A percentile compares a stretch with the other conserved stretches of the same genome.
phyloP scores from a whole-genome alignment of 2,888 invertebrate species.

The Monochamus alternatus region DNA sequence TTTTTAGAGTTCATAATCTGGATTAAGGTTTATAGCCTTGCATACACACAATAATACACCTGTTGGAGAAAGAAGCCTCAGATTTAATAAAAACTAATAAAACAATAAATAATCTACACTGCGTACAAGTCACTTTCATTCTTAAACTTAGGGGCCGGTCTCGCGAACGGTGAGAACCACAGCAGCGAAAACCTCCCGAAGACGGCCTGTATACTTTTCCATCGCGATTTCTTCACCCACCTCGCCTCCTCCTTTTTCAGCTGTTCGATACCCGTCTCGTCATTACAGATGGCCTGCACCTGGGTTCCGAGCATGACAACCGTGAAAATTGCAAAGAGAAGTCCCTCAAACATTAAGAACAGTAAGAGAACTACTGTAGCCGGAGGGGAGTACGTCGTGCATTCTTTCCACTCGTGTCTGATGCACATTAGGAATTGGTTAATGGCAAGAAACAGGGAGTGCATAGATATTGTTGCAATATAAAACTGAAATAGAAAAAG shows the following conservation, averaged over 20 bases:
- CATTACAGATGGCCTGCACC: conserved; percentile 96
- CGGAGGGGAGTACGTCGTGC: conserved; percentile 94
- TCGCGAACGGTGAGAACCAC: conserved; percentile 95
- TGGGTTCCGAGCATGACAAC: conserved; percentile 95
- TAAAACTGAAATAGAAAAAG: conserved; percentile 84
- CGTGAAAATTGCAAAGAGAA: conserved; percentile 98
- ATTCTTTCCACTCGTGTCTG: conserved; percentile 94
- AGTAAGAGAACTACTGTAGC: conserved; percentile 94
- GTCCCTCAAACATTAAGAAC: conserved; percentile 93
- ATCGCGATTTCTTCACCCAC: conserved; percentile 93
- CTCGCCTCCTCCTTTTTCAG: conserved; percentile 95
- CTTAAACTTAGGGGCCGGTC: conserved; percentile 85
- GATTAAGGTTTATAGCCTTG: too few relatives aligned
- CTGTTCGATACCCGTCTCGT: conserved; percentile 99
- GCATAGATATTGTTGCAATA: conserved; percentile 96
- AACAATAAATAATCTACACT: conserved; percentile 75
- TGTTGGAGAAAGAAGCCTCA: conserved; percentile 17
- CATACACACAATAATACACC: conserved; percentile 2
- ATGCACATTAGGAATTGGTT: conserved; percentile 96
- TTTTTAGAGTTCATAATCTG: too few relatives aligned
- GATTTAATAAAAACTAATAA: conserved; percentile 10
- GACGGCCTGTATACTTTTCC: conserved; percentile 96
- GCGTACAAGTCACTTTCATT: conserved; percentile 88
- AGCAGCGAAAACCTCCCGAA: conserved; percentile 96
- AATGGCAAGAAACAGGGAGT: conserved; percentile 92